Conservation (phyloP, 2,888 invertebrate species). For the Octodonta nipae region DNA sequence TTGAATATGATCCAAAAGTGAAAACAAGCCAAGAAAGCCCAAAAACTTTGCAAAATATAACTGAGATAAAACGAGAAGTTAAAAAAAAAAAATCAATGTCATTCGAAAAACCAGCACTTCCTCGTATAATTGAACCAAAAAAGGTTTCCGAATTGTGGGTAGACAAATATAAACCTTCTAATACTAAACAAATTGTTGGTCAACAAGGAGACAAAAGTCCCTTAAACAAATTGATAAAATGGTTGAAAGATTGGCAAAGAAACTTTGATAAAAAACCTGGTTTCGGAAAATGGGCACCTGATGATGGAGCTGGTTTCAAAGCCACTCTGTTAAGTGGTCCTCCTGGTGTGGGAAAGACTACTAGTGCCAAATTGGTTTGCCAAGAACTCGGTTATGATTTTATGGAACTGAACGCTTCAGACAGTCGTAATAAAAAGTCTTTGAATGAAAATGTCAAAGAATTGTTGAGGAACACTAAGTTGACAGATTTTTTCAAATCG, state of each 20-base stretch:
- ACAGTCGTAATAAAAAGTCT: constrained; percentile 79
- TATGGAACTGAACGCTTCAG: constrained; percentile 95
- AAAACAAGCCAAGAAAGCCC: too few relatives aligned
- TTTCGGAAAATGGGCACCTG: constrained; percentile 46
- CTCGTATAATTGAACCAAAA: too few relatives aligned
- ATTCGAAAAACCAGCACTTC: too few relatives aligned
- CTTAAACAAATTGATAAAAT: constrained; percentile 71
- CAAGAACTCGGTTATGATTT: constrained; percentile 80
- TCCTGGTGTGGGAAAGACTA: constrained; percentile 70
- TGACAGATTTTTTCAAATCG: constrained; percentile 57
- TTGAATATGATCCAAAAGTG: too few relatives aligned
- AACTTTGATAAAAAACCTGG: constrained; percentile 45
- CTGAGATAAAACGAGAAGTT: too few relatives aligned
- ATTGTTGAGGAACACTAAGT: constrained; percentile 60
- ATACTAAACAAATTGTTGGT: constrained; percentile 74
- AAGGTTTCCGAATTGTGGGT: too few relatives aligned
- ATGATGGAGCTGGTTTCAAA: constrained; percentile 78
- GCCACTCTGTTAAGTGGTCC: constrained; percentile 91
- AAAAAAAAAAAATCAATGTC: too few relatives aligned
- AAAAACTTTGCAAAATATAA: too few relatives aligned
- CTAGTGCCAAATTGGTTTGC: constrained; percentile 71
- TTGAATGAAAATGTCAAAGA: constrained; percentile 74
- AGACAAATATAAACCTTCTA: constrained; percentile 84
- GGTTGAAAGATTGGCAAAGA: constrained; percentile 84
- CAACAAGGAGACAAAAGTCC: constrained; percentile 84